These are phyloP conservation scores for Ploceus nigricollis DNA, from an alignment of 2,113 vertebrate species.

Conservation along the genomic window DNA sequence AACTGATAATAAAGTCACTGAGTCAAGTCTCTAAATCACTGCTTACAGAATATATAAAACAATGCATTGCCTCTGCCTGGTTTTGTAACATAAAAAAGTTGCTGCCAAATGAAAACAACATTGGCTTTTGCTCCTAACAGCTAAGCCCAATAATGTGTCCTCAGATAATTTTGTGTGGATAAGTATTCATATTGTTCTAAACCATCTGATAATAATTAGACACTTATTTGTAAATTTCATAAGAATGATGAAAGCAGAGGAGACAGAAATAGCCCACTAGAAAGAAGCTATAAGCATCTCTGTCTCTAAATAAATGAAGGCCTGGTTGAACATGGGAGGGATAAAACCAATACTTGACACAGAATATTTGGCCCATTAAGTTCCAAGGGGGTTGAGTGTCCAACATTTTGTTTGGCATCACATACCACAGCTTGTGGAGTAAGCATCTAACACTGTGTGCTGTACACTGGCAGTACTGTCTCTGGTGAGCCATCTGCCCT, in stretches of 20 bases:
- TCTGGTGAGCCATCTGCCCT: neutral
- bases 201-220: conserved; percentile 85
- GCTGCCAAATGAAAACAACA: conserved; percentile 59
- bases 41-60: neutral
- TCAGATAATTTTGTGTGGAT: conserved; percentile 71
- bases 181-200: conserved; percentile 71
- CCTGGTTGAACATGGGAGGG: neutral
- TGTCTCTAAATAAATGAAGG: conserved; percentile 18
- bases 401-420: neutral
- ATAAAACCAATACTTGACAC: neutral
- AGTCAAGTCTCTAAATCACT: neutral
- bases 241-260: conserved; percentile 22
- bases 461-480: rapidly evolving
- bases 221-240: conserved; percentile 74
- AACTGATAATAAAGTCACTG: neutral
- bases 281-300: conserved; percentile 18
- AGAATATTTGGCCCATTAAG: neutral
- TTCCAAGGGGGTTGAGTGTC: neutral
- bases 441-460: neutral
- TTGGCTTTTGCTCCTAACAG: conserved; percentile 57
- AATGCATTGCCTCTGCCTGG: neutral
- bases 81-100: conserved; percentile 11
- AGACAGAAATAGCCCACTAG: conserved; percentile 30
- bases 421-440: neutral
- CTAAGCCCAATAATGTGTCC: conserved; percentile 64